phyloP scores from a whole-genome alignment of 2,113 vertebrate genomes.

The Triplophysa dalaica region DNA sequence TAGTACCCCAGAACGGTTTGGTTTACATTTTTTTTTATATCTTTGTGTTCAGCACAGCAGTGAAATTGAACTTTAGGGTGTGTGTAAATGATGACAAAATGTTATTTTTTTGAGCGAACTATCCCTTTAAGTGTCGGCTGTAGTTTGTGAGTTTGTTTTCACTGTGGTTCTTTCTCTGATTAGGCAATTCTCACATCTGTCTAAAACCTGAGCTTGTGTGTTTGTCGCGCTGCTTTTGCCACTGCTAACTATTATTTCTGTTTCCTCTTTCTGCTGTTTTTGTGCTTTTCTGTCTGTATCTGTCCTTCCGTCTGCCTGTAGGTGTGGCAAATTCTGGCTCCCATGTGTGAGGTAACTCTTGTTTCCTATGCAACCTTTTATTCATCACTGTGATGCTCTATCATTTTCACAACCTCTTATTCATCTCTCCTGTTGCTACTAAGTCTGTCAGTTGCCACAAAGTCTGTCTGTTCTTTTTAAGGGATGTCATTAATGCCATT shows the following conservation, averaged over 20 bases:
- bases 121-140: too few species aligned
- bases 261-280: slow-evolving; percentile 14
- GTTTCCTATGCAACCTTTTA: slow-evolving; percentile 36
- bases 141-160: too few species aligned
- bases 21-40: too few species aligned
- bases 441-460: slow-evolving; percentile 9
- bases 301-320: slow-evolving; percentile 69
- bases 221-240: slow-evolving; percentile 16
- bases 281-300: slow-evolving; percentile 45
- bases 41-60: too few species aligned
- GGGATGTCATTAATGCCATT: background rate
- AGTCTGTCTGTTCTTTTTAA: background rate
- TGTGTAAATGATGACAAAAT: too few species aligned
- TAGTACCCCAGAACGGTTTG: too few species aligned
- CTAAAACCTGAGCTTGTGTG: background rate
- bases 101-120: too few species aligned
- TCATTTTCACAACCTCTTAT: slow-evolving; percentile 13
- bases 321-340: slow-evolving; percentile 89
- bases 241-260: slow-evolving; percentile 37
- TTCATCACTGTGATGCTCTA: background rate
- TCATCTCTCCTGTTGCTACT: background rate
- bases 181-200: background rate
- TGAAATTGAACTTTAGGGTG: too few species aligned
- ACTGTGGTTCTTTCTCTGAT: background rate
- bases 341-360: slow-evolving; percentile 87